Evolutionary conservation across 1,140 invertebrate species (phyloP), one percentile per base, ranked within the genome.

Genomic region (Papilio polytes): DNA sequence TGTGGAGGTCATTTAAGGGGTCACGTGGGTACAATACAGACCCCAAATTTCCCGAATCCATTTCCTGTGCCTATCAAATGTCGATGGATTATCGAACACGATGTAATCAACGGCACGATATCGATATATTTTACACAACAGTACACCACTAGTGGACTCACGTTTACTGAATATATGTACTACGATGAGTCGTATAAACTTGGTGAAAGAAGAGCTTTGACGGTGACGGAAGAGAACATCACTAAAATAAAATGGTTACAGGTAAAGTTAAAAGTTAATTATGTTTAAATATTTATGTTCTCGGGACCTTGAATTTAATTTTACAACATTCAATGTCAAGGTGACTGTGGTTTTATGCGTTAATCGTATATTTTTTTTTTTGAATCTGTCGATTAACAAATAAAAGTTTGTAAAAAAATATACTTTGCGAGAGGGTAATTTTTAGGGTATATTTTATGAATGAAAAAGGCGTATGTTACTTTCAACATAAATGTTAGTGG

Each of bases 61-160:
- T 98, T 98, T 90, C 91, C 96, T 9, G 97, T 98, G 20, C 98
- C 98, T 6, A 97, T 98, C 73, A 96, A 96, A 80, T 98, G 98
- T 90, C 96, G 97, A 80, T 99, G 98, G 98, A 95, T 98, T 13
- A 98, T 99, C 86, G 97, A 98, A 85, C 97, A 97, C 8, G 96
- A 96, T 48, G 96, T 97, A 2, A 84, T 86, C 78, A 94, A 96
- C 81, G 93, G 96, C 36, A 97, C 97, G 6, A 98, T 98, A 85
- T 96, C 98, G 53, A 95, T 99, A 36, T 98, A 99, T 90, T 96
- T 99, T 82, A 98, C 98, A 0, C 98, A 99, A 87, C 96, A 98
- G 44, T 99, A 98, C 93, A 97, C 98, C 36, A 97, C 97, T 74
- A 97, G 97, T 85, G 98, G 97, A 0, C 94, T 98, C 0, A 96